A percentile compares a stretch with the other conserved stretches of the same genome.
phyloP scores from a whole-genome alignment of 2,888 invertebrate species.

The Melanostoma mellinum region DNA sequence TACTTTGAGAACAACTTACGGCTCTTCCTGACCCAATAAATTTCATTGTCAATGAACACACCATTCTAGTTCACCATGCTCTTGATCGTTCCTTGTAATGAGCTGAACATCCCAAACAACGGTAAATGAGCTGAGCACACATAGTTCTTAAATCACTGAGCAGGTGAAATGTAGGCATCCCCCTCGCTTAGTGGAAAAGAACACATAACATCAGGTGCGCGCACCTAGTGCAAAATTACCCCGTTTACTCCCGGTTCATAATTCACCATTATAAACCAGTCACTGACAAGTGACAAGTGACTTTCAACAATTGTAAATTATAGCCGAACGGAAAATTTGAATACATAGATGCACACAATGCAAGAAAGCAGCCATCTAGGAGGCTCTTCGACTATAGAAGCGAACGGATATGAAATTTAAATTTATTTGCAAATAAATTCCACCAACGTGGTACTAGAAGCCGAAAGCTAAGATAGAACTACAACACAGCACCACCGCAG shows the following conservation, averaged over 20 bases:
- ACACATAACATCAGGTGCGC: slow-evolving; percentile 3
- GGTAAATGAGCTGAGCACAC: slow-evolving; percentile 2
- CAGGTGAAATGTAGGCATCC: slow-evolving; percentile 1
- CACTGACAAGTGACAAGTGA: slow-evolving; percentile 71
- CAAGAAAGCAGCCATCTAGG: background rate
- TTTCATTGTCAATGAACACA: background rate
- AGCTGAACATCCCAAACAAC: slow-evolving; percentile 17
- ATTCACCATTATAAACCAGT: slow-evolving; percentile 71
- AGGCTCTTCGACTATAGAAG: slow-evolving; percentile 5
- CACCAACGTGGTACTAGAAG: slow-evolving; percentile 34
- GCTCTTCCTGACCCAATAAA: no score
- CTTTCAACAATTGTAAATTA: slow-evolving; percentile 71
- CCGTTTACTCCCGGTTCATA: slow-evolving; percentile 63
- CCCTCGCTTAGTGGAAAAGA: background rate
- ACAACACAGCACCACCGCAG: background rate
- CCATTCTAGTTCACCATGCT: slow-evolving; percentile 10
- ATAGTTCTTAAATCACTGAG: slow-evolving; percentile 19
- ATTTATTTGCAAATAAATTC: slow-evolving; percentile 70
- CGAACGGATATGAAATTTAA: slow-evolving; percentile 68
- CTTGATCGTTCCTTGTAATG: background rate
- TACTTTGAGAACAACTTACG: no score
- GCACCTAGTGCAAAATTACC: slow-evolving; percentile 35
- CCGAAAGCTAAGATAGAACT: background rate
- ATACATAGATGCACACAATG: slow-evolving; percentile 20
- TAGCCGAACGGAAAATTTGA: slow-evolving; percentile 64